Conservation (phyloP, 1,140 invertebrate species). For the Halesus radiatus region DNA sequence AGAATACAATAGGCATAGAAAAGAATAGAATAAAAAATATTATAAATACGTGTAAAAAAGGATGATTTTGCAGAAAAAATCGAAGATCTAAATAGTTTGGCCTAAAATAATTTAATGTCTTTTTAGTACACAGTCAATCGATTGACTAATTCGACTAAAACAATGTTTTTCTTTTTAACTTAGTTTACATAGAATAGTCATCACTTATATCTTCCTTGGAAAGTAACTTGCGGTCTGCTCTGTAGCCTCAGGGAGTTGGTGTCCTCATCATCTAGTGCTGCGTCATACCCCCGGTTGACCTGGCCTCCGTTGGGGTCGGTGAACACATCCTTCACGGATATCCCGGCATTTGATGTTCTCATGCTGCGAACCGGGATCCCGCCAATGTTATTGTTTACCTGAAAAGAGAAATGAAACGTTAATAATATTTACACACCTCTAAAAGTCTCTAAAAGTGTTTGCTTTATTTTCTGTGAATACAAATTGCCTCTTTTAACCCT, state of each 20-base stretch:
- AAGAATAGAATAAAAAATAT: constrained; percentile 12
- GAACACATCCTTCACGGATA: constrained; percentile 75
- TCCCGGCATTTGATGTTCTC: constrained; percentile 72
- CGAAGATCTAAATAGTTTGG: no score
- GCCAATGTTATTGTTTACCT: constrained; percentile 68
- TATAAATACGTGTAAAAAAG: constrained; percentile 15
- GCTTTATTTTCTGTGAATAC: no score
- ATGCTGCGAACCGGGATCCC: constrained; percentile 66
- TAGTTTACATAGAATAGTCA: not conserved
- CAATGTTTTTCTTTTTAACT: constrained; percentile 14
- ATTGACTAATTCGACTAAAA: constrained; percentile 40
- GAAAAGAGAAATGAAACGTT: constrained; percentile 38
- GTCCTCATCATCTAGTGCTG: constrained; percentile 72
- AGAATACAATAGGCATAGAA: constrained; percentile 16
- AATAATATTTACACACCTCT: no score
- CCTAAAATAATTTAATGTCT: constrained; percentile 33
- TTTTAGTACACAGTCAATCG: constrained; percentile 25
- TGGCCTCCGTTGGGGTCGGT: constrained; percentile 71
- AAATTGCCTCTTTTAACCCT: no score
- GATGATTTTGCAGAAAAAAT: not conserved
- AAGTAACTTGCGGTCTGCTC: constrained; percentile 68
- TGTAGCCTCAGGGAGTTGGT: constrained; percentile 73
- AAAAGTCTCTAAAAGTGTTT: no score
- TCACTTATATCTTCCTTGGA: constrained; percentile 66
- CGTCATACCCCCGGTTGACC: constrained; percentile 73